Evolutionary conservation across 1,140 invertebrate species (phyloP).

Genomic region (Psix sp.): DNA sequence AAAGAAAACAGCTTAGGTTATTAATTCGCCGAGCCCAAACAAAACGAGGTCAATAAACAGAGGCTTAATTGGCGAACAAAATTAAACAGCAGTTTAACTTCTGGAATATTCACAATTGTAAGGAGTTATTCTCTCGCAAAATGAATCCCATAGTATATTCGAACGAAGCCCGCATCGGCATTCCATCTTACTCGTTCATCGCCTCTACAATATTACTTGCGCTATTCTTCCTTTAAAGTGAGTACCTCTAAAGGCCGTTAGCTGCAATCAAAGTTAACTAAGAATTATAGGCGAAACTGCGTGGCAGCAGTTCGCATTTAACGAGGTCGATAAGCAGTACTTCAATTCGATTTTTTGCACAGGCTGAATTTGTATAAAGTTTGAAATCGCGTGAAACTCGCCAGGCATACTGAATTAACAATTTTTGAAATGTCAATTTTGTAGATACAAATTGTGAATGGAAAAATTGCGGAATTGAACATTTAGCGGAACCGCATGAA

Average conservation of each 20-base stretch:
- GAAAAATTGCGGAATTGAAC: no score
- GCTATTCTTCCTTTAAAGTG: conserved; percentile 68
- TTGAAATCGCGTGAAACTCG: no score
- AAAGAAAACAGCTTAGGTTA: conserved; percentile 17
- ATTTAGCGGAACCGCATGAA: no score
- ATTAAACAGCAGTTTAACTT: conserved; percentile 75
- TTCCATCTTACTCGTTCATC: conserved; percentile 38
- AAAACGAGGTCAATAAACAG: conserved; percentile 69
- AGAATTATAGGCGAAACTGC: conserved; percentile 74
- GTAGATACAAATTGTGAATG: no score
- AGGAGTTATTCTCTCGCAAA: conserved; percentile 70
- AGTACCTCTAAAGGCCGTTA: conserved; percentile 73
- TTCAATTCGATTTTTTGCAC: conserved; percentile 53
- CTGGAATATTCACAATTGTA: conserved; percentile 73
- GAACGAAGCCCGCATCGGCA: conserved; percentile 16
- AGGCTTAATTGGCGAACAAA: conserved; percentile 73
- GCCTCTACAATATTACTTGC: conserved; percentile 48
- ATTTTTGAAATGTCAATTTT: no score
- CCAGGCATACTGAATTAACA: no score
- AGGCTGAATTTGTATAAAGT: no score
- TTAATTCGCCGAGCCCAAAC: conserved; percentile 18
- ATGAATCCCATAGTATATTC: conserved; percentile 58
- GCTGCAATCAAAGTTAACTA: conserved; percentile 76
- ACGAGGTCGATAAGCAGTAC: conserved; percentile 75
- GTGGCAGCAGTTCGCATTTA: conserved; percentile 75